Conservation (phyloP, 2,797 vertebrate species). For the Ispidina lecontei region DNA sequence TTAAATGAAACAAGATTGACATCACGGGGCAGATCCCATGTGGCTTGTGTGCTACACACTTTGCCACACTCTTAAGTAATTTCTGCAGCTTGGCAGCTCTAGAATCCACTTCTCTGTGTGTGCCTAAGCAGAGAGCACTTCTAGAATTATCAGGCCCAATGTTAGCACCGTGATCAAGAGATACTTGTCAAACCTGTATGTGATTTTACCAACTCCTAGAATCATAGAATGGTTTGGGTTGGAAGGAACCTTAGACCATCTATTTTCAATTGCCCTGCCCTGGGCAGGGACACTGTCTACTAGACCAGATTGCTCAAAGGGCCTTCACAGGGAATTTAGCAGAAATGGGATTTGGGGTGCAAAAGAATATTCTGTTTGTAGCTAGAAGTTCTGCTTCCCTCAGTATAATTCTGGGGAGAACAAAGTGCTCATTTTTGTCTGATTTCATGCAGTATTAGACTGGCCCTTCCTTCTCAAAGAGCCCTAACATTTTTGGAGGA, state of each 20-base stretch:
- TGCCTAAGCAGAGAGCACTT: not conserved
- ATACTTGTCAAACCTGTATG: not conserved
- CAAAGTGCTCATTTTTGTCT: not conserved
- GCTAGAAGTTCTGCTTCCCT: not conserved
- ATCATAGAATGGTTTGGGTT: no score
- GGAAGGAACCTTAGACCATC: no score
- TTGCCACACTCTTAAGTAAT: not conserved
- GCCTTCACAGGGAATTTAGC: not conserved
- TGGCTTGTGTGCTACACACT: not conserved
- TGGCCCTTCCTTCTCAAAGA: not conserved
- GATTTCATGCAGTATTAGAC: not conserved
- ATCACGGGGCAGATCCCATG: not conserved
- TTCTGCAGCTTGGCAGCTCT: not conserved
- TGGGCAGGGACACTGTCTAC: no score
- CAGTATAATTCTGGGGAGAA: not conserved
- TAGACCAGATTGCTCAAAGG: no score
- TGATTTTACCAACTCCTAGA: no score
- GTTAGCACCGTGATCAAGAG: not conserved
- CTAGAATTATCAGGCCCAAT: not conserved
- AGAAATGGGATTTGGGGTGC: not conserved
- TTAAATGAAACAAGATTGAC: not conserved
- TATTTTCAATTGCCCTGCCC: no score
- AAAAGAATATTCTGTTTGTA: not conserved
- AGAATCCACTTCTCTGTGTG: not conserved
- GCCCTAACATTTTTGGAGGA: not conserved